Evolutionary conservation across 2,113 vertebrate species (phyloP).

Genomic region (Rutilus rutilus): DNA sequence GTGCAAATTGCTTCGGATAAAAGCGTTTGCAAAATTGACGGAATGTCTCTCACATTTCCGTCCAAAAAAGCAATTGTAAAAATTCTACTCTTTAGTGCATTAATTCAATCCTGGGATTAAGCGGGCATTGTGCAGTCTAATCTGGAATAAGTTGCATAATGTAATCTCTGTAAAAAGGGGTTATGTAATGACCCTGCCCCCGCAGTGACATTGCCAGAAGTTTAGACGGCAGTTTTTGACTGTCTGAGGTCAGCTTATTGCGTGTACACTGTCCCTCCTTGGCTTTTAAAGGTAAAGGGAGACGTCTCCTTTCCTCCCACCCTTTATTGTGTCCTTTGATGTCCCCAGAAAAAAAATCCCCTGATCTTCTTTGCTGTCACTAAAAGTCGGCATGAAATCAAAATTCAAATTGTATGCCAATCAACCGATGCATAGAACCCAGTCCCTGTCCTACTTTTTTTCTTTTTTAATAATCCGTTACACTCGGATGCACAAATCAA

Average conservation of each 20-base stretch:
- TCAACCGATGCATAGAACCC: not conserved
- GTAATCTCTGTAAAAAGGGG: conserved; percentile 47
- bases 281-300: not conserved
- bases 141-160: conserved; percentile 68
- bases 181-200: conserved; percentile 23
- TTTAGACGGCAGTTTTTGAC: not conserved
- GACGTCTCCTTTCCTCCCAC: not conserved
- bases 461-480: not conserved
- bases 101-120: conserved; percentile 61
- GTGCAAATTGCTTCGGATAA: not conserved
- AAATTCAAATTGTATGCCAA: not conserved
- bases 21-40: not conserved
- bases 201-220: conserved; percentile 5
- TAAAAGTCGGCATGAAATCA: not conserved
- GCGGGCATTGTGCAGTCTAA: conserved; percentile 50
- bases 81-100: not conserved
- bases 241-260: not conserved
- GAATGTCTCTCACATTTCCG: not conserved
- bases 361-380: not conserved
- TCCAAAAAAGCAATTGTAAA: conserved; percentile 10
- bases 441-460: not conserved
- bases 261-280: not conserved
- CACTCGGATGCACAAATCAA: not conserved
- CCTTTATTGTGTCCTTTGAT: not conserved
- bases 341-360: not conserved